These are phyloP conservation scores for Phylloscopus trochiloides DNA, from an alignment of 2,113 vertebrate species.

Conservation along the genomic window DNA sequence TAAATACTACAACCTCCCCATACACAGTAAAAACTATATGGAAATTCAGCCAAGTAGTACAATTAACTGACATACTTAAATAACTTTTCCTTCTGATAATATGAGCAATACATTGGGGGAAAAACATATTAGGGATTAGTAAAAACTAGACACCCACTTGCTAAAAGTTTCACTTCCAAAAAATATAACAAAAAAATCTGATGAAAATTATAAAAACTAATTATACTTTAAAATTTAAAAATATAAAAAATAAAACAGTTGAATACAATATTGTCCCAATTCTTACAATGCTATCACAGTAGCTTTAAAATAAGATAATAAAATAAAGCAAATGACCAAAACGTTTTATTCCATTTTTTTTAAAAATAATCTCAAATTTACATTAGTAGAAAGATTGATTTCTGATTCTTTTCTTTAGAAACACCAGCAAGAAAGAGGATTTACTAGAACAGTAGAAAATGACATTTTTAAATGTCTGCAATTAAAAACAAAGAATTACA, in stretches of 20 bases:
- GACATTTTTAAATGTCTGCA: conserved; percentile 99
- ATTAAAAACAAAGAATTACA: conserved; percentile 99
- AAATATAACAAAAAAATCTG: conserved; percentile 99
- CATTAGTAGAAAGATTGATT: conserved; percentile 99
- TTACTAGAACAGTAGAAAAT: conserved; percentile 99
- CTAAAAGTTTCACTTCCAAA: conserved; percentile 97
- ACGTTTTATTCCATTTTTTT: conserved; percentile 95
- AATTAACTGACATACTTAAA: conserved; percentile 99
- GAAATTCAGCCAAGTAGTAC: conserved; percentile 99
- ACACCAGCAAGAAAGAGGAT: conserved; percentile 95
- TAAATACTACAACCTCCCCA: conserved; percentile 99
- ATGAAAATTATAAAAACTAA: conserved; percentile 99
- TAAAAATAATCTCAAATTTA: conserved; percentile 99
- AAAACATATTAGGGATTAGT: conserved; percentile 99
- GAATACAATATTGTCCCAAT: conserved; percentile 98
- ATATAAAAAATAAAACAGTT: conserved; percentile 99
- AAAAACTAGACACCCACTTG: conserved; percentile 99
- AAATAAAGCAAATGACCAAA: conserved; percentile 99
- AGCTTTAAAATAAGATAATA: conserved; percentile 99
- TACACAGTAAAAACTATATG: conserved; percentile 99
- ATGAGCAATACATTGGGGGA: conserved; percentile 98
- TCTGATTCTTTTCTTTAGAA: conserved; percentile 94
- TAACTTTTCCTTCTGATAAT: conserved; percentile 97
- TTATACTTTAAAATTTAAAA: conserved; percentile 99
- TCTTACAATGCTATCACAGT: conserved; percentile 99